phyloP scores from a whole-genome alignment of 2,113 vertebrate genomes.

The Gymnarchus niloticus region DNA sequence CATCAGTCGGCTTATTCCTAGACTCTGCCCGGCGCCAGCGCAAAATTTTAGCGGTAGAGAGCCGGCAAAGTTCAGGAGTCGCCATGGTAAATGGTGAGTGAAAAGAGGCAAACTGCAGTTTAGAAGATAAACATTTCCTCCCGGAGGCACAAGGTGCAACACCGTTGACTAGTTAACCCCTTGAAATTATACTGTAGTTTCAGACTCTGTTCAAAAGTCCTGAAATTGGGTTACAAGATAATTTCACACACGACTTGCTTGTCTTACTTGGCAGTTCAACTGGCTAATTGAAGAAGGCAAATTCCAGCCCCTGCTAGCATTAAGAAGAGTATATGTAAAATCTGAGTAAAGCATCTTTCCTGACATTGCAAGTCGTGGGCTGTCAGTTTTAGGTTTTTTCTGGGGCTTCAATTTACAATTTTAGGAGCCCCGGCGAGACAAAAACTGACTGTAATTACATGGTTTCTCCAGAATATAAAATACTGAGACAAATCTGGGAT shows the following conservation, averaged over 20 bases:
- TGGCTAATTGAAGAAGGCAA: slow-evolving; percentile 72
- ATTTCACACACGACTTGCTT: slow-evolving; percentile 79
- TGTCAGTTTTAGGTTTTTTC: slow-evolving; percentile 30
- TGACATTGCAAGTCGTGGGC: slow-evolving; percentile 33
- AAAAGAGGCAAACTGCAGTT: slow-evolving; percentile 40
- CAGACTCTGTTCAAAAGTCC: slow-evolving; percentile 68
- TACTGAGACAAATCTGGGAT: background rate
- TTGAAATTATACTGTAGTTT: slow-evolving; percentile 69
- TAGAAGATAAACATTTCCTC: slow-evolving; percentile 56
- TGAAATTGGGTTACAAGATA: slow-evolving; percentile 76
- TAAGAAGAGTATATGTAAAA: slow-evolving; percentile 65
- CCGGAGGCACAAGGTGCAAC: slow-evolving; percentile 56
- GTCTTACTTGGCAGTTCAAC: slow-evolving; percentile 76
- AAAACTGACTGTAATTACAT: background rate
- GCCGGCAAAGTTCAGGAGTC: slow-evolving; percentile 13
- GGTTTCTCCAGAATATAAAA: background rate
- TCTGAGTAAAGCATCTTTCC: slow-evolving; percentile 47
- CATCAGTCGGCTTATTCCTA: background rate
- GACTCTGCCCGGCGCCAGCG: background rate
- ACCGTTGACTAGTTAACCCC: slow-evolving; percentile 61
- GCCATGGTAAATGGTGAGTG: slow-evolving; percentile 28
- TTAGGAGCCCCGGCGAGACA: background rate
- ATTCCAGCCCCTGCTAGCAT: slow-evolving; percentile 63
- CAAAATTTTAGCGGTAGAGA: background rate
- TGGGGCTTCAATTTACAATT: slow-evolving; percentile 13